Base-by-base conservation (phyloP, 2,888 invertebrate genomes). In the Epiblema foenella region DNA sequence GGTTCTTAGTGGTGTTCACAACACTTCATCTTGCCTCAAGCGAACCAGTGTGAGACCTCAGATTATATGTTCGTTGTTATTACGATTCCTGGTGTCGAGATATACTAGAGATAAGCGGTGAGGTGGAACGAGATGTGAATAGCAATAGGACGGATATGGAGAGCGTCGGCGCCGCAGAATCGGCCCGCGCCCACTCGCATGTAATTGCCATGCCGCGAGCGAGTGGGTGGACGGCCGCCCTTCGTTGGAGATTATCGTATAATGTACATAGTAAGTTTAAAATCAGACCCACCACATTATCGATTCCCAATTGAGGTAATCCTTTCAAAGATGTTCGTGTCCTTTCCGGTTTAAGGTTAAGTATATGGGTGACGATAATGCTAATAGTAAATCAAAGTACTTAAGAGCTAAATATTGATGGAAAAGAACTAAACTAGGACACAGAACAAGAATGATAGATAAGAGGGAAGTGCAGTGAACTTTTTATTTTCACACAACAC, bases 81-180 rank as follows among this genome's bases (percentile, higher is more conserved):
- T 33, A 33, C 33, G 33, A 33, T 5, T 33, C 8, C 33, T 33
- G 8, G 8, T 33, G 5, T 33, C 9, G 8, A 33, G 33, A 33
- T 33, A 33, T 33, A 33, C 33, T 24, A 24, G 24, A 24, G 1
- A 24, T 24, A 24, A 5, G 33, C 33, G 33, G 33, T 33, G 33
- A 33, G 33, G 8, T 33, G 33, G 33, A 8, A 33, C 33, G 7
- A 33, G 33, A 33, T 2, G 33, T 33, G 33, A 33, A 33, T 33
- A 5, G 33, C 33, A 33, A 8, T 54, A 68, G 57, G 73, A 75
- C 74, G 70, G 80, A 81, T 83, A 84, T 80, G 82, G 83, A 75
- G 4, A 75, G 78, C 77, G 78, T 76, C 79, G 85, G 85, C 88
- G 86, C 85, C 85, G 82, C 73, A 70, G 77, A 85, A 86, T 87